Percentiles rank a stretch among this genome's conserved stretches.
Evolutionary conservation across 2,888 invertebrate genomes (phyloP).

Genomic region (Spatulosminthurus flaviceps): DNA sequence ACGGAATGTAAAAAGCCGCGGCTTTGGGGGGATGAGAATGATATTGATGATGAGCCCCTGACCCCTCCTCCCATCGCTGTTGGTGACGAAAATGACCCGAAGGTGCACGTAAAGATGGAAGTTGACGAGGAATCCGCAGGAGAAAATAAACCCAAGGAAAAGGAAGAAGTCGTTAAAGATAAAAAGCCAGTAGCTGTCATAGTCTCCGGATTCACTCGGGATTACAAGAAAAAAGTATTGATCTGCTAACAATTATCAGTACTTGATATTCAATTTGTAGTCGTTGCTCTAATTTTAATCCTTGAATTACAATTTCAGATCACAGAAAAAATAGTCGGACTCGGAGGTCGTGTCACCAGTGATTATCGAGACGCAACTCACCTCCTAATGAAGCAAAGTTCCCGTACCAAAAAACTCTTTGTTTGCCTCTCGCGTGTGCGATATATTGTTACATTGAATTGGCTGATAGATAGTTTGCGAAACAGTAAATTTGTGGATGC

Average conservation of each 20-base stretch:
- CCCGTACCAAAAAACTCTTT: constrained; percentile 56
- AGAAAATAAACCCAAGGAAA: constrained; percentile 16
- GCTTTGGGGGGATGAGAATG: constrained; percentile 22
- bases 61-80: constrained; percentile 27
- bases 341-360: constrained; percentile 55
- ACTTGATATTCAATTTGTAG: background rate
- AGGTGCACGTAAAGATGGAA: constrained; percentile 9
- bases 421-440: constrained; percentile 53
- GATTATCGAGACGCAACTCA: constrained; percentile 57
- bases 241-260: too few relatives aligned
- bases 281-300: too few relatives aligned
- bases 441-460: constrained; percentile 54
- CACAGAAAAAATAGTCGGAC: constrained; percentile 37
- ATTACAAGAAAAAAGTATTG: constrained; percentile 53
- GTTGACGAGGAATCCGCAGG: constrained; percentile 4
- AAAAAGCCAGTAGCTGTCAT: constrained; percentile 41
- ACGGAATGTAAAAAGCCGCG: constrained; percentile 33
- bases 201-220: constrained; percentile 51
- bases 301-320: constrained; percentile 46
- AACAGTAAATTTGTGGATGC: constrained; percentile 59
- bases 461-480: constrained; percentile 54
- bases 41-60: constrained; percentile 34
- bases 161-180: constrained; percentile 3
- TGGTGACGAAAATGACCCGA: constrained; percentile 31
- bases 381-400: constrained; percentile 53